phyloP scores from a whole-genome alignment of 2,113 vertebrate species.

The Candoia aspera region DNA sequence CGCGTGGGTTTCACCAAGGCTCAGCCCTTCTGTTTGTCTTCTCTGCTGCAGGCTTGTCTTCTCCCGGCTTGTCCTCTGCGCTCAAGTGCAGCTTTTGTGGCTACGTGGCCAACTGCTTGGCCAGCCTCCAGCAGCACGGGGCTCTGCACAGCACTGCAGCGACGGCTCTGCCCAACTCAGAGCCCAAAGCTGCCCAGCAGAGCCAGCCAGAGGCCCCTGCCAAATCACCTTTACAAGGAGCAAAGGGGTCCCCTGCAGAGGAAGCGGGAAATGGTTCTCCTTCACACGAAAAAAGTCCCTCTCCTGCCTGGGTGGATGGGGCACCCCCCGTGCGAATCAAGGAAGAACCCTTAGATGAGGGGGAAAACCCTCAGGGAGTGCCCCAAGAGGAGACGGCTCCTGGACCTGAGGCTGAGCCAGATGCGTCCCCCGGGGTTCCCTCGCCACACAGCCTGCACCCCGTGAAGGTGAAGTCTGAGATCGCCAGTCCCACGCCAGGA shows the following conservation, averaged over 20 bases:
- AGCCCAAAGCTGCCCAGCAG: constrained; percentile 69
- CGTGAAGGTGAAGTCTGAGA: constrained; percentile 83
- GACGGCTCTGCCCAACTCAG: constrained; percentile 59
- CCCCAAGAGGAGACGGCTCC: background rate
- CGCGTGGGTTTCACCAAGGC: background rate
- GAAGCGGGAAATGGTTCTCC: constrained; percentile 71
- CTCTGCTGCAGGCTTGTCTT: constrained; percentile 73
- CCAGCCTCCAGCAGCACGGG: constrained; percentile 83
- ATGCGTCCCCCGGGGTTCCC: constrained; percentile 64
- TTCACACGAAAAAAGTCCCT: constrained; percentile 67
- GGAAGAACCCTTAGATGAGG: constrained; percentile 78
- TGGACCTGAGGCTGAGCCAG: constrained; percentile 53
- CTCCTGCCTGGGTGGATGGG: constrained; percentile 8
- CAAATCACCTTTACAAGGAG: constrained; percentile 46
- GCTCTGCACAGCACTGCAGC: constrained; percentile 74
- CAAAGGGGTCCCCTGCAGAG: constrained; percentile 52
- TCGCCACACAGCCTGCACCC: constrained; percentile 79
- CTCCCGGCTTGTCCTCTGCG: constrained; percentile 73
- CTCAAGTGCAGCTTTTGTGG: constrained; percentile 83
- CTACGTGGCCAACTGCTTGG: constrained; percentile 80
- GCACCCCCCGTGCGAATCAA: constrained; percentile 72
- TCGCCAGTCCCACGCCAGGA: constrained; percentile 87
- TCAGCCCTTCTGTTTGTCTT: background rate
- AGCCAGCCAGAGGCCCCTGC: constrained; percentile 57
- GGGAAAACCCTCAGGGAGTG: constrained; percentile 44